Base-by-base conservation (phyloP, 92 coral and sea anemone genomes). In the Scolanthus callimorphus region DNA sequence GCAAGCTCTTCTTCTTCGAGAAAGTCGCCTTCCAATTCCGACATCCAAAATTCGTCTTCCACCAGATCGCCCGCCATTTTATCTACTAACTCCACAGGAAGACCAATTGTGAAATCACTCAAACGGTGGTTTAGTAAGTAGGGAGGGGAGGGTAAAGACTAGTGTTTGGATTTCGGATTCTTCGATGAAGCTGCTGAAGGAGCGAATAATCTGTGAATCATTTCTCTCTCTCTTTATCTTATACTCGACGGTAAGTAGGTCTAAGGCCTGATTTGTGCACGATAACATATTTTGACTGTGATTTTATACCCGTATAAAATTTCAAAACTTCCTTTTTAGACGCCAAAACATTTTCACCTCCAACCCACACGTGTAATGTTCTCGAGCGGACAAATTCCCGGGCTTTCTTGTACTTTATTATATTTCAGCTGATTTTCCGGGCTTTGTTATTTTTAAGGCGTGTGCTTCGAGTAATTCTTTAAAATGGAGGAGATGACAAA, bases 1-100 rank as follows among this genome's bases (percentile, higher is more conserved):
- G 27, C 43, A 48, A 76, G 47, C 38, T 76, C 84, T 21, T 76
- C 84, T n/a, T 82, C 75, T 27, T 71, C 65, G 30, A 76, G 68
- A 50, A 76, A 61, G 38, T 81, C 79, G 27, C 61, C 74, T 31
- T 81, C 85, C 29, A 81, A 46, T 4, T 19, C 11, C 19, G 52
- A 46, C 4, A 21, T 15, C n/a, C n/a, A 34, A 46, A 46, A 46
- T 20, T 46, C 52, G 17, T 46, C 52, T 9, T 19, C 43, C 6
- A 6, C 52, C 52, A 46, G 17, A 46, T 46, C 22, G 52, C 52
- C 52, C 52, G 52, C 52, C 52, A 46, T 46, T 46, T 46, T 46
- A 6, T 6, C 15, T 15, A 34, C 6, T 6, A 6, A 34, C 41
- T 34, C 41, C 41, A 34, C 41, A 34, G 41, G 41, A 6, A 34